phyloP scores from a whole-genome alignment of 2,797 vertebrate genomes.

The Hirundo rustica region DNA sequence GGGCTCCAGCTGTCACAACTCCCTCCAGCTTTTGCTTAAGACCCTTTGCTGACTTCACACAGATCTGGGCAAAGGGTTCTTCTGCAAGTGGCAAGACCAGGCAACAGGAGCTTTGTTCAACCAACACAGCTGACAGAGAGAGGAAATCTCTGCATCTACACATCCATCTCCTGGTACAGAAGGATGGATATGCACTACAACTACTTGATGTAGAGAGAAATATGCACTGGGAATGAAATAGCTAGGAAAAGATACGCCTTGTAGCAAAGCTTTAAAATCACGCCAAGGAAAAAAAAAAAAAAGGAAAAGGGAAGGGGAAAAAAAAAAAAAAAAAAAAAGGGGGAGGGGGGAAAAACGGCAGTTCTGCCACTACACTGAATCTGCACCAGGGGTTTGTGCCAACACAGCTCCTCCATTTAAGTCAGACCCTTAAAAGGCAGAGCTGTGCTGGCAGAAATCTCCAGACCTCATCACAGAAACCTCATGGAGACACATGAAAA shows the following conservation, averaged over 20 bases:
- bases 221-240: background rate
- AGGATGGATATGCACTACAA: background rate
- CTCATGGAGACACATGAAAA: conserved; percentile 13
- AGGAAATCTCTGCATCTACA: background rate
- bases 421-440: conserved; percentile 56
- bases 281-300: background rate
- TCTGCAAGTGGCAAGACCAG: background rate
- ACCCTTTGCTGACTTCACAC: background rate
- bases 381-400: conserved; percentile 4
- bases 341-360: background rate
- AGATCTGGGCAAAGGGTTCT: background rate
- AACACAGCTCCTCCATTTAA: conserved; percentile 44
- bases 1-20: background rate
- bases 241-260: background rate
- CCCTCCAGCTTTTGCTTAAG: background rate
- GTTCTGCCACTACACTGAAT: background rate
- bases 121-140: background rate
- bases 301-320: too few relatives aligned
- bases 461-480: conserved; percentile 14
- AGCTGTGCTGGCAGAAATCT: conserved; percentile 33
- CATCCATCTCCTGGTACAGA: background rate
- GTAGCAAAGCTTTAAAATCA: background rate
- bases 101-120: background rate
- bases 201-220: background rate
- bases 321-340: background rate